Percentiles rank a stretch among this genome's conserved stretches.
Evolutionary conservation across 1,140 invertebrate species (phyloP).

Genomic region (Maconellicoccus hirsutus): DNA sequence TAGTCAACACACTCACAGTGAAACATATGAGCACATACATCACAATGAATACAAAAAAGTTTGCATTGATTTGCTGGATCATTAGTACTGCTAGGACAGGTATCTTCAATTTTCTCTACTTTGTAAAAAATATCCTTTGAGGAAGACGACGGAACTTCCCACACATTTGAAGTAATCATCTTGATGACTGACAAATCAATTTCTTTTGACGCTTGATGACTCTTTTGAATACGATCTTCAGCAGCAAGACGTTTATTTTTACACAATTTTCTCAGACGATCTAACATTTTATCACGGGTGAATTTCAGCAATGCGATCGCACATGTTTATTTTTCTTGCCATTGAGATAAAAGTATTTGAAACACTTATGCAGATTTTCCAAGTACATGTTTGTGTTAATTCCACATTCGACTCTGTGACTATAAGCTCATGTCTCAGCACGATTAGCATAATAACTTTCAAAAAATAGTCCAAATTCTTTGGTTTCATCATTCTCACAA

Average conservation of each 20-base stretch:
- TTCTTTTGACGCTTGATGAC: neutral
- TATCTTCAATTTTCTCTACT: too few species aligned
- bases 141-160: neutral
- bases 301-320: neutral
- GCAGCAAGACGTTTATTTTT: neutral
- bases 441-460: neutral
- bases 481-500: neutral
- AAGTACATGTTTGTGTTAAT: slow-evolving; percentile 24
- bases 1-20: too few species aligned
- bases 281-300: neutral
- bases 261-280: neutral
- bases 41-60: too few species aligned
- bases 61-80: too few species aligned
- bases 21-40: too few species aligned
- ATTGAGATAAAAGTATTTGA: slow-evolving; percentile 22
- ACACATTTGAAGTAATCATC: neutral
- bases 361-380: slow-evolving; percentile 13
- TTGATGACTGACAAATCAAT: neutral
- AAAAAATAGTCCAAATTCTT: slow-evolving; percentile 12
- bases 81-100: too few species aligned
- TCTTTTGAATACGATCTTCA: neutral
- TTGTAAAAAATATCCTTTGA: too few species aligned
- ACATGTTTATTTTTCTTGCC: slow-evolving; percentile 14
- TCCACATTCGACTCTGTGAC: neutral
- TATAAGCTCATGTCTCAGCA: neutral